These are phyloP conservation scores for Frieseomelitta varia DNA, from an alignment of 1,140 invertebrate species.

Conservation along the genomic window DNA sequence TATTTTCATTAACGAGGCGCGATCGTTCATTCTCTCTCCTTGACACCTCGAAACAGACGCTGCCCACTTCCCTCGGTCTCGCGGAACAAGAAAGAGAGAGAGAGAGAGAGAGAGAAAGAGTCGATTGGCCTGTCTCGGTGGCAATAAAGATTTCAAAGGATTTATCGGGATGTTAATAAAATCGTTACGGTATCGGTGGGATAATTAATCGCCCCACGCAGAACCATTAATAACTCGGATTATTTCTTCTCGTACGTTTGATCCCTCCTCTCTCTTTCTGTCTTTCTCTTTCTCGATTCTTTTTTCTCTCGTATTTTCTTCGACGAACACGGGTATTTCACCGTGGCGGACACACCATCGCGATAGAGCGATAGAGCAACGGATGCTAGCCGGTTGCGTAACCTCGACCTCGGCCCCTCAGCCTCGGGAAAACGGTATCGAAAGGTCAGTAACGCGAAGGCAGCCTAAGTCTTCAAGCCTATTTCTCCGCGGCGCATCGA, in stretches of 20 bases:
- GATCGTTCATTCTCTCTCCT: conserved; percentile 24
- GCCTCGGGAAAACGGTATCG: conserved; percentile 40
- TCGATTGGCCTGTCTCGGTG: conserved; percentile 16
- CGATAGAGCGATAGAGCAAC: conserved; percentile 42
- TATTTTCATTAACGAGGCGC: conserved; percentile 11
- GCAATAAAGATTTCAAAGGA: conserved; percentile 47
- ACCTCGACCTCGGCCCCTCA: conserved; percentile 21
- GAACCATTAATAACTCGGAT: conserved; percentile 45
- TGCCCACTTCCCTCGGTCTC: neutral
- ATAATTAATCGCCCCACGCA: conserved; percentile 32
- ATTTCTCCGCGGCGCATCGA: neutral
- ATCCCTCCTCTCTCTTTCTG: neutral
- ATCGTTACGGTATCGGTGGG: conserved; percentile 21
- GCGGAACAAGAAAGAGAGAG: no score
- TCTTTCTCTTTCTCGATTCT: neutral
- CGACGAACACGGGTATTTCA: conserved; percentile 18
- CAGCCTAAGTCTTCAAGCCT: conserved; percentile 32
- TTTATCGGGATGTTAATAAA: conserved; percentile 33
- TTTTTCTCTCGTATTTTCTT: neutral
- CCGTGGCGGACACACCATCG: conserved; percentile 13
- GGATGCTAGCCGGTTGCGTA: conserved; percentile 30
- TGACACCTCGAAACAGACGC: neutral
- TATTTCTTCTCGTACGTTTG: conserved; percentile 31
- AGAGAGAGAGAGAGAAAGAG: neutral
- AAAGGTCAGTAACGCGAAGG: conserved; percentile 48